A percentile compares a stretch with the other conserved stretches of the same genome.
These are phyloP conservation scores for Ceriagrion tenellum DNA, from an alignment of 2,888 invertebrate genomes.

Conservation along the genomic window DNA sequence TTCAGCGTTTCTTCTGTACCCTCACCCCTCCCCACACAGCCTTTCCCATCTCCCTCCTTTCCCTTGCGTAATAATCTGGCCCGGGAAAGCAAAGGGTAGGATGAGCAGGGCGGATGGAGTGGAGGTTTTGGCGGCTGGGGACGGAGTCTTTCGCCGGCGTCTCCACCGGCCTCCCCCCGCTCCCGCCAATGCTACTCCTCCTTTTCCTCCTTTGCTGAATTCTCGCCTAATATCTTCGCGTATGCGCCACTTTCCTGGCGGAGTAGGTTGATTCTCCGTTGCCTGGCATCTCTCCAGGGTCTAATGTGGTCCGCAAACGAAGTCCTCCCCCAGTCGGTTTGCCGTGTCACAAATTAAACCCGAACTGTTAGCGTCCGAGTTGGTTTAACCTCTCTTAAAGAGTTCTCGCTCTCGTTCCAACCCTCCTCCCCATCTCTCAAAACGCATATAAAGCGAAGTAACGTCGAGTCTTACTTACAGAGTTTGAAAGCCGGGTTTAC, in stretches of 20 bases:
- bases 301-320: constrained; percentile 50
- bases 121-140: constrained; percentile 17
- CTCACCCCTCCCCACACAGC: not conserved
- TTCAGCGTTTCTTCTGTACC: constrained; percentile 21
- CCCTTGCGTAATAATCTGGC: constrained; percentile 7
- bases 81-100: not conserved
- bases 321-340: constrained; percentile 55
- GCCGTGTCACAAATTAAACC: constrained; percentile 61
- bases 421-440: not conserved
- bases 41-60: not conserved
- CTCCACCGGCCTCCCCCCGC: not conserved
- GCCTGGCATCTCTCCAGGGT: constrained; percentile 52
- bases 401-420: not conserved
- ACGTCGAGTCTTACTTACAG: not conserved
- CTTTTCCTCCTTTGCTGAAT: constrained; percentile 13
- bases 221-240: constrained; percentile 61
- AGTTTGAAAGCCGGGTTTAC: not conserved
- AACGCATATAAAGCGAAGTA: not conserved
- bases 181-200: not conserved
- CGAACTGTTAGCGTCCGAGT: constrained; percentile 45
- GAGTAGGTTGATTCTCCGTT: constrained; percentile 45
- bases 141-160: not conserved
- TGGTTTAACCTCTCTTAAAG: constrained; percentile 24
- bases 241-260: not conserved
- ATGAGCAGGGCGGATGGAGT: not conserved